A percentile compares a stretch with the other conserved stretches of the same genome.
These are phyloP conservation scores for Brachymystax lenok DNA, from an alignment of 2,797 vertebrate species.

Conservation along the genomic window DNA sequence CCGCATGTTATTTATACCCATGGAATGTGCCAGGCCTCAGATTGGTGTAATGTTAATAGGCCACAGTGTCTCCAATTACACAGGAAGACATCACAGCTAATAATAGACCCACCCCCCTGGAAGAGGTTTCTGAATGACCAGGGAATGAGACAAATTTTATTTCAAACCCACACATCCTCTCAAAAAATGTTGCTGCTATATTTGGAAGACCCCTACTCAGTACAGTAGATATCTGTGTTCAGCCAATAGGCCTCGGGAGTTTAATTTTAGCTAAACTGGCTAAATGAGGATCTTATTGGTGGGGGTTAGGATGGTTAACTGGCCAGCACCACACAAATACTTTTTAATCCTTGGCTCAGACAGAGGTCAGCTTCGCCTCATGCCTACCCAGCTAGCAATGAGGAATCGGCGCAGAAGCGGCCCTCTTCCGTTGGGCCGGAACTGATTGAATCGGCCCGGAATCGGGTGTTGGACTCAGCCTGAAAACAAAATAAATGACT, in stretches of 20 bases:
- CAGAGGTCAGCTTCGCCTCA: background rate
- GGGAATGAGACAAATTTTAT: slow-evolving; percentile 28
- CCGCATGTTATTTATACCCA: slow-evolving; percentile 77
- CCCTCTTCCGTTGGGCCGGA: too few species aligned
- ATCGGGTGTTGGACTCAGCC: too few species aligned
- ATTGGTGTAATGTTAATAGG: slow-evolving; percentile 81
- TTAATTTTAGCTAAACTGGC: background rate
- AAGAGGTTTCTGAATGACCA: slow-evolving; percentile 50
- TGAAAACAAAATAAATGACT: too few species aligned
- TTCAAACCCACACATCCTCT: slow-evolving; percentile 7
- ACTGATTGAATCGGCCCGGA: too few species aligned
- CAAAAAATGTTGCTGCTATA: slow-evolving; percentile 19
- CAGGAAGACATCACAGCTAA: slow-evolving; percentile 81
- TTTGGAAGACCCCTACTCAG: background rate
- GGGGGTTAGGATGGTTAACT: background rate
- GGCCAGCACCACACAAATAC: background rate
- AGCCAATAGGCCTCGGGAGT: background rate
- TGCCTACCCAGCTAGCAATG: background rate
- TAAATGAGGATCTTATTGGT: background rate
- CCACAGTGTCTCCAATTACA: slow-evolving; percentile 76
- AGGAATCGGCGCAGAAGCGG: too few species aligned
- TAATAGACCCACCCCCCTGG: slow-evolving; percentile 64
- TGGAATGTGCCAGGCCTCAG: slow-evolving; percentile 82
- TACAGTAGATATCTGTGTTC: background rate
- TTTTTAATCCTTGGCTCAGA: background rate